phyloP scores from a whole-genome alignment of 2,888 invertebrate genomes.

The Anthrax anthrax region DNA sequence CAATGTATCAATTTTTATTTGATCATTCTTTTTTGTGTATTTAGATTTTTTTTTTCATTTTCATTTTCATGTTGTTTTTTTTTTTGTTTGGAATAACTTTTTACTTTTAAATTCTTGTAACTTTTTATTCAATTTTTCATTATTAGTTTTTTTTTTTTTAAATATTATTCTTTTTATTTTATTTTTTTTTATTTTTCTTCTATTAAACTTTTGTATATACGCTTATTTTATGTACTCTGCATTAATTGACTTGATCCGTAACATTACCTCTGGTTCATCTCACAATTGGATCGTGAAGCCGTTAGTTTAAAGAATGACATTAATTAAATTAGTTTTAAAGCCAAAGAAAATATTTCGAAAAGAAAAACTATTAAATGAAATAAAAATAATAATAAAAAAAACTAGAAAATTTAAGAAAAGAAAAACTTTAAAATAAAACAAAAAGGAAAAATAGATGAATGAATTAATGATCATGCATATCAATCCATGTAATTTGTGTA shows the following conservation, averaged over 20 bases:
- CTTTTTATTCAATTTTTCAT: no score
- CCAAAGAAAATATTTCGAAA: neutral
- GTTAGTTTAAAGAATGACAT: neutral
- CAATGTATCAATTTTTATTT: no score
- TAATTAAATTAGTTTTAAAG: neutral
- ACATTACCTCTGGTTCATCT: neutral
- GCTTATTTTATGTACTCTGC: no score
- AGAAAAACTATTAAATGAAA: neutral
- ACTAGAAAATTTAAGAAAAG: neutral
- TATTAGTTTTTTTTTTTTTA: neutral
- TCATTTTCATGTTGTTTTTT: no score
- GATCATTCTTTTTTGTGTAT: no score
- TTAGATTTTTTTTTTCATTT: no score
- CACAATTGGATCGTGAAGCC: constrained; percentile 3
- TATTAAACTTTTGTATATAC: neutral
- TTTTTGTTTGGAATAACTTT: no score
- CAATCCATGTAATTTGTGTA: neutral
- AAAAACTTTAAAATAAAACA: no score
- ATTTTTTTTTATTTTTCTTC: neutral
- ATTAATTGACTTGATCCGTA: neutral
- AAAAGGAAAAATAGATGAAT: neutral
- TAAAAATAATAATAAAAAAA: neutral
- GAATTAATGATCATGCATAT: neutral
- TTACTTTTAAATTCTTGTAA: no score
- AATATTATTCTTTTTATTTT: neutral